Conservation (phyloP, 2,113 vertebrate genomes). For the Hiodon tergisus region DNA sequence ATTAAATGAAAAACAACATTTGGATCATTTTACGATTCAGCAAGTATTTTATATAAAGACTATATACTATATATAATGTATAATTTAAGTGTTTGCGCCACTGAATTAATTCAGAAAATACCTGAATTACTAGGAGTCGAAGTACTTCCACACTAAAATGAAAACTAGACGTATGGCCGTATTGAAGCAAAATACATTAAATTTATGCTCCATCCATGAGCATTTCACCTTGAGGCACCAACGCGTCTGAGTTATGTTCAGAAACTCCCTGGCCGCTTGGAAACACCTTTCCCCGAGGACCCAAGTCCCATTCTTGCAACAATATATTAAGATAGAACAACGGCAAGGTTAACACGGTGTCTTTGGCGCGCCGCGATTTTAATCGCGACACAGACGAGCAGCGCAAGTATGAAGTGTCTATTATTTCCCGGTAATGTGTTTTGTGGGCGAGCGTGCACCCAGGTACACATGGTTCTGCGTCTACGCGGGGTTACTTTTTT, state of each 20-base stretch:
- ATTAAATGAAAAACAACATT: too few relatives aligned
- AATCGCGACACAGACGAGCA: conserved; percentile 14
- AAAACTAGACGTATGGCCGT: not conserved
- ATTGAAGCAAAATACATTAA: conserved; percentile 13
- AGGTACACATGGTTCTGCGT: conserved; percentile 2
- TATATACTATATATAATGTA: too few relatives aligned
- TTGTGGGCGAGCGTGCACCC: conserved; percentile 21
- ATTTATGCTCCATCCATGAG: not conserved
- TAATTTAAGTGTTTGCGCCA: too few relatives aligned
- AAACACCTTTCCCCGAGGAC: conserved; percentile 51
- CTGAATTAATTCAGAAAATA: too few relatives aligned
- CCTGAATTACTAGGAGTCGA: too few relatives aligned
- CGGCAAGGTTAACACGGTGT: conserved; percentile 53
- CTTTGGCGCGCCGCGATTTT: conserved; percentile 40
- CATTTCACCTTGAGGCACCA: conserved; percentile 1
- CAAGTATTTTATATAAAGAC: too few relatives aligned
- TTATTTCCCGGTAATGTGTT: conserved; percentile 30
- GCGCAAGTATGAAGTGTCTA: conserved; percentile 5
- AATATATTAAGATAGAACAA: conserved; percentile 49
- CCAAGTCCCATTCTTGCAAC: conserved; percentile 35
- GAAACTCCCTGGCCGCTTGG: conserved; percentile 27
- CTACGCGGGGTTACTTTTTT: not conserved
- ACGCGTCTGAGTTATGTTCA: conserved; percentile 24
- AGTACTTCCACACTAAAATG: conserved; percentile 1
- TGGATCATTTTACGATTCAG: too few relatives aligned